Conservation (phyloP, 2,888 invertebrate species). For the Macaria liturata region DNA sequence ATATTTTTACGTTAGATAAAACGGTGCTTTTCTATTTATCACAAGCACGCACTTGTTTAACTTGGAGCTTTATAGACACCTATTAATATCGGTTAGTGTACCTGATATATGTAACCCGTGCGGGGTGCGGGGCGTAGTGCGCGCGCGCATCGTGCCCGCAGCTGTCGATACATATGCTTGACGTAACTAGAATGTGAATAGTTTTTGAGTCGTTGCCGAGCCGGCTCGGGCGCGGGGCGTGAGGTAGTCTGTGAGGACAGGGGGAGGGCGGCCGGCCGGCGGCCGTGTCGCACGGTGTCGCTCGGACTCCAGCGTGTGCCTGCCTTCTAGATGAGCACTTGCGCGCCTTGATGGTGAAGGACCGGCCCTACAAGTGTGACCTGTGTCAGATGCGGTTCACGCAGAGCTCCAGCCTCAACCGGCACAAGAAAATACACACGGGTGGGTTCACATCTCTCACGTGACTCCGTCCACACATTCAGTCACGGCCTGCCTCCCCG, state of each 20-base stretch:
- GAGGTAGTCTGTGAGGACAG: constrained; percentile 69
- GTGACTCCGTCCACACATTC: constrained; percentile 47
- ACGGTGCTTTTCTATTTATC: constrained; percentile 30
- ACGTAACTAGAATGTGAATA: constrained; percentile 76
- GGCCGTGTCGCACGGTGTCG: constrained; percentile 39
- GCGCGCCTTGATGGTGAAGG: constrained; percentile 81
- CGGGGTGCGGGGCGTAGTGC: constrained; percentile 38
- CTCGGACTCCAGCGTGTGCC: constrained; percentile 36
- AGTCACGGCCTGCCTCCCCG: constrained; percentile 39
- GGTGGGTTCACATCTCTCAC: constrained; percentile 72
- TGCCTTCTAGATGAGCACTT: constrained; percentile 82
- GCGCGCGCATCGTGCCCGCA: constrained; percentile 42
- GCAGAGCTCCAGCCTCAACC: constrained; percentile 88
- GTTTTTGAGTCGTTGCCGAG: constrained; percentile 78
- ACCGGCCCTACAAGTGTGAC: constrained; percentile 86
- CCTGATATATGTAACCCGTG: constrained; percentile 56
- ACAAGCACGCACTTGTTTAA: constrained; percentile 48
- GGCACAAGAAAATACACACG: constrained; percentile 88
- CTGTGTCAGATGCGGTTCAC: constrained; percentile 88
- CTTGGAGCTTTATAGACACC: constrained; percentile 50
- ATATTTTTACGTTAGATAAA: constrained; percentile 30
- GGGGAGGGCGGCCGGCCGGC: constrained; percentile 60
- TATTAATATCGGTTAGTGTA: constrained; percentile 45
- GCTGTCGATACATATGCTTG: constrained; percentile 36
- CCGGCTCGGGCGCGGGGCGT: constrained; percentile 77